A percentile compares a stretch with the other conserved stretches of the same genome.
Conservation (phyloP, 2,113 vertebrate species). For the Daubentonia madagascariensis region DNA sequence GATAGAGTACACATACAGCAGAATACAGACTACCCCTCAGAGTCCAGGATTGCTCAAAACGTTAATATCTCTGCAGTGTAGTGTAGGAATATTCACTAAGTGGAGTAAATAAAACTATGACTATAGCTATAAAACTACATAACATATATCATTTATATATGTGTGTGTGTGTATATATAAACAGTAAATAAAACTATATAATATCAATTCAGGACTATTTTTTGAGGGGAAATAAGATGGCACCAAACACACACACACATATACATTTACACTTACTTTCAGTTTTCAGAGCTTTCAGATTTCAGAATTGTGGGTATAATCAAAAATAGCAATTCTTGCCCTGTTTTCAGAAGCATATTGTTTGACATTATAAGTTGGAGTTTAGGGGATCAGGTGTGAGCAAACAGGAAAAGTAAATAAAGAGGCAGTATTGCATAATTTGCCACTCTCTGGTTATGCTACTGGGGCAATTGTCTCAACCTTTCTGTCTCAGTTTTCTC, state of each 20-base stretch:
- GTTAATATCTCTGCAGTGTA: background rate
- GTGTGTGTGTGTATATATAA: background rate
- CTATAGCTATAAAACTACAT: background rate
- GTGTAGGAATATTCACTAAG: background rate
- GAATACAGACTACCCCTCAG: background rate
- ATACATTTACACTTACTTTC: no score
- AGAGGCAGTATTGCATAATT: background rate
- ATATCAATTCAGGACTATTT: background rate
- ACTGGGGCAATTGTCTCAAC: background rate
- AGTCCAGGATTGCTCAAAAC: background rate
- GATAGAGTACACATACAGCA: fast-evolving
- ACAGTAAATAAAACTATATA: background rate
- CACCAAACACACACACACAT: background rate
- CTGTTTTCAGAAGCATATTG: background rate
- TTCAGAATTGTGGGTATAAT: background rate
- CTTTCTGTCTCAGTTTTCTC: background rate
- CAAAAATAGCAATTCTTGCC: background rate
- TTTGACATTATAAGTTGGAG: background rate
- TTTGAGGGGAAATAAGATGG: background rate
- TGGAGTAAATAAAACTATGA: background rate
- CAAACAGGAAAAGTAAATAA: background rate
- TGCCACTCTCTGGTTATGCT: background rate
- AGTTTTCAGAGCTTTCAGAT: background rate
- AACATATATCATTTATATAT: background rate
- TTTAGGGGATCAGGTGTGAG: background rate